Evolutionary conservation across 2,888 invertebrate genomes (phyloP).

Genomic region (Xylota sylvarum): DNA sequence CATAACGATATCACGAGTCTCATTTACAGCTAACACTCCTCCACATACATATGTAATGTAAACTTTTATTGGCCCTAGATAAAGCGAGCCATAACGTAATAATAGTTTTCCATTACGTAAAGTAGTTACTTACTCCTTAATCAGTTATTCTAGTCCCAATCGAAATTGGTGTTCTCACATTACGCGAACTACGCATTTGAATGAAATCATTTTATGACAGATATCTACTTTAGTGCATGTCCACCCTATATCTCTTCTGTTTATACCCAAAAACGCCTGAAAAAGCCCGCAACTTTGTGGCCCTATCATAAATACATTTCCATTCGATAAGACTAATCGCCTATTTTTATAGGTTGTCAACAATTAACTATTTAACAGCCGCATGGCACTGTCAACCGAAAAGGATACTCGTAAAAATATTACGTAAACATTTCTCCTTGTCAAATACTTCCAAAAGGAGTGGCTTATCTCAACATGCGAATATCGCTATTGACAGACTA

Average conservation of each 20-base stretch:
- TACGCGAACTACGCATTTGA: neutral
- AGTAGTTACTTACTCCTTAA: neutral
- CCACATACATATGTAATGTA: no score
- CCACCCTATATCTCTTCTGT: neutral
- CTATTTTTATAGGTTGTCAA: slow-evolving; percentile 22
- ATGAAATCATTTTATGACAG: neutral
- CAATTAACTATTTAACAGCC: slow-evolving; percentile 18
- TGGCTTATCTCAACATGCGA: slow-evolving; percentile 6
- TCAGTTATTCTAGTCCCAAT: neutral
- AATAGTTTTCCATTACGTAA: neutral
- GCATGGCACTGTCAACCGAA: neutral
- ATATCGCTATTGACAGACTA: neutral
- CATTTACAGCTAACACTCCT: no score
- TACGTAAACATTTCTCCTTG: slow-evolving; percentile 9
- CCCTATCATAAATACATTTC: slow-evolving; percentile 1
- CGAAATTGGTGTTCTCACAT: neutral
- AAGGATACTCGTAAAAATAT: slow-evolving; percentile 2
- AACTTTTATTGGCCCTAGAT: neutral
- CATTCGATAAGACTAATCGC: neutral
- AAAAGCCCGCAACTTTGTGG: neutral
- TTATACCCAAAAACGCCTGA: neutral
- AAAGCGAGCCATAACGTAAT: neutral
- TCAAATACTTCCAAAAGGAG: slow-evolving; percentile 13
- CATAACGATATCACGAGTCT: no score
- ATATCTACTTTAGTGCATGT: neutral